phyloP scores from a whole-genome alignment of 2,113 vertebrate species.

The Cygnus buccinator region DNA sequence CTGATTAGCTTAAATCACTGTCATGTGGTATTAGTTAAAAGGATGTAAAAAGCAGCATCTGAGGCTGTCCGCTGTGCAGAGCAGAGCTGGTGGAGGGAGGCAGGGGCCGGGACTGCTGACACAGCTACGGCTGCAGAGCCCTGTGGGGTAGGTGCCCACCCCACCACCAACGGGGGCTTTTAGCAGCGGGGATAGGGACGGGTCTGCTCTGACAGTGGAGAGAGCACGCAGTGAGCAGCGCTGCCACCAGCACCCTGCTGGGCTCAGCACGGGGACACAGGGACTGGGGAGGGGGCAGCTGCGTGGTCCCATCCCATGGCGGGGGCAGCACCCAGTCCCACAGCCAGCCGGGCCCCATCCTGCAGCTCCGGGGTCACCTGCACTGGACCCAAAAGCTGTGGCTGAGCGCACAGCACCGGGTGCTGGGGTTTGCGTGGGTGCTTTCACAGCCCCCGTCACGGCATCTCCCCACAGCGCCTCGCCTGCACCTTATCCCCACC shows the following conservation, averaged over 20 bases:
- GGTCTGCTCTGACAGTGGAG: fast-evolving
- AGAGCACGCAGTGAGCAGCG: background rate
- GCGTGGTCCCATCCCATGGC: no score
- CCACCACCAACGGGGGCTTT: no score
- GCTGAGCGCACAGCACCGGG: no score
- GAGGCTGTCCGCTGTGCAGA: background rate
- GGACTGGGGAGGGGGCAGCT: no score
- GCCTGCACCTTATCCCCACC: no score
- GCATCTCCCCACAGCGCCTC: no score
- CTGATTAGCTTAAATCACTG: background rate
- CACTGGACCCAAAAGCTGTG: no score
- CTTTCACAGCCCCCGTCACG: no score
- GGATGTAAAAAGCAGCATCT: background rate
- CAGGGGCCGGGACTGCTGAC: background rate
- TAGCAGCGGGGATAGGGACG: background rate
- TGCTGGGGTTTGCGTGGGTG: no score
- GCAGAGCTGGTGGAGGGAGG: fast-evolving
- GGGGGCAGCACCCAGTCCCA: no score
- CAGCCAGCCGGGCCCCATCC: no score
- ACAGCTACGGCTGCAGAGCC: fast-evolving
- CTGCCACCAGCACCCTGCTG: fast-evolving
- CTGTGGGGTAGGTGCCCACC: fast-evolving
- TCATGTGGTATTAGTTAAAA: background rate
- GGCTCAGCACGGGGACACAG: background rate
- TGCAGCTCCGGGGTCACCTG: no score